Base-by-base conservation (phyloP, 2,888 invertebrate species). In the Polyommatus iphigenia region DNA sequence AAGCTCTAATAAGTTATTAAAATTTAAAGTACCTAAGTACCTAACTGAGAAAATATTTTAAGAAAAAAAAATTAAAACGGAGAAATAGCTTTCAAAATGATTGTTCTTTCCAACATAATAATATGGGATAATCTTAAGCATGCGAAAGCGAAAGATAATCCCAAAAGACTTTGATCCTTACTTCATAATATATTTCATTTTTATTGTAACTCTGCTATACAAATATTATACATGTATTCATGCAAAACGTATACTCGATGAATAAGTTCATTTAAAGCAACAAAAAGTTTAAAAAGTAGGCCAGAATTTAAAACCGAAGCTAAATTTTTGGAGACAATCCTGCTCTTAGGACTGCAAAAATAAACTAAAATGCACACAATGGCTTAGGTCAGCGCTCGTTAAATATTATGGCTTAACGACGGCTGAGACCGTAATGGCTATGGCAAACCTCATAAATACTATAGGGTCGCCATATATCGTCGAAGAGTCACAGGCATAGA, bases 341-440 rank as follows among this genome's bases (percentile, higher is more conserved):
- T 29, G 67, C 67, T 32, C 13, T 67, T 67, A 32, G 67, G 67
- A 15, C 29, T 29, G 67, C 67, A 29, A 67, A 67, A 67, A 67
- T 62, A 67, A 67, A 67, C 67, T 67, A 18, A 67, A 67, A 67
- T 67, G 67, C 29, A 67, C 67, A 67, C 4, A 67, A 67, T 67
- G 67, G 67, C 67, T 67, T 67, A 67, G 67, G 67, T 67, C 67
- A 32, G 67, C 67, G 67, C 67, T 67, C 67, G 67, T 67, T 67
- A 32, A 67, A 67, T 29, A 67, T 67, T 32, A 67, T 67, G 29
- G 29, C 67, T 67, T 67, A 29, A 32, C 29, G 67, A 18, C 67
- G 29, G 29, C 29, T 32, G 15, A 18, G 29, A 29, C 67, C 13
- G 24, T 67, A 29, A 67, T 67, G 29, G 15, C 29, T 67, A 32